Evolutionary conservation across 2,888 invertebrate genomes (phyloP), one percentile per base, ranked within the genome.

Genomic region (Agrotis clavis): DNA sequence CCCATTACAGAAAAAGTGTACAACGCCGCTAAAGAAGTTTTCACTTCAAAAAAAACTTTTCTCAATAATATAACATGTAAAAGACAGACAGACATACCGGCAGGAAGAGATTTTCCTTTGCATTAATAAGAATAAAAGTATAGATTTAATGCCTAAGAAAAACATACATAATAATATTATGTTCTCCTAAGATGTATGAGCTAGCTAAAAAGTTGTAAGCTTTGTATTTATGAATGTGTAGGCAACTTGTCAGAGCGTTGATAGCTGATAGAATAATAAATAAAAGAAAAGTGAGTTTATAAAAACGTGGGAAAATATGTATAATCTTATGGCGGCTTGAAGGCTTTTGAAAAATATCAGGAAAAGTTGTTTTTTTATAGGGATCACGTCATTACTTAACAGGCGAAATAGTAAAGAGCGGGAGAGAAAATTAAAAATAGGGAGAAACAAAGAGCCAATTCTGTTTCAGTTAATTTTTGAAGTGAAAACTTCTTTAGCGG

Each of bases 191-290:
- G 30, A 45, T 21, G 21, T 64, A 51, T 25, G 47, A 48, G n/a
- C 35, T 45, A 51, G 25, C 21, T 30, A 77, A 81, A 65, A 81
- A 78, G 82, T 76, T 53, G 77, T 47, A 65, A 50, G 19, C 18
- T 45, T 67, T 54, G 50, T 60, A 64, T 61, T 54, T 16, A 66
- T 47, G 35, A 61, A 67, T 47, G 45, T 51, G 51, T 30, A 45
- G 18, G 25, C 57, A 57, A 57, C 60, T 45, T 69, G 45, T 81
- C 77, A 61, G 25, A n/a, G 35, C 16, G 4, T 50, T 45, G 77
- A 56, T 50, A 45, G 30, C 48, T n/a, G 25, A 14, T n/a, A 48
- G 53, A 77, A 59, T 21, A 19, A 51, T 59, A 41, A 11, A 75
- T 75, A 25, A 35, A 48, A 48, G n/a, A n/a, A n/a, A n/a, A n/a